A percentile compares a stretch with the other conserved stretches of the same genome.
These are phyloP conservation scores for Eolophus roseicapilla DNA, from an alignment of 2,113 vertebrate genomes.

Conservation along the genomic window DNA sequence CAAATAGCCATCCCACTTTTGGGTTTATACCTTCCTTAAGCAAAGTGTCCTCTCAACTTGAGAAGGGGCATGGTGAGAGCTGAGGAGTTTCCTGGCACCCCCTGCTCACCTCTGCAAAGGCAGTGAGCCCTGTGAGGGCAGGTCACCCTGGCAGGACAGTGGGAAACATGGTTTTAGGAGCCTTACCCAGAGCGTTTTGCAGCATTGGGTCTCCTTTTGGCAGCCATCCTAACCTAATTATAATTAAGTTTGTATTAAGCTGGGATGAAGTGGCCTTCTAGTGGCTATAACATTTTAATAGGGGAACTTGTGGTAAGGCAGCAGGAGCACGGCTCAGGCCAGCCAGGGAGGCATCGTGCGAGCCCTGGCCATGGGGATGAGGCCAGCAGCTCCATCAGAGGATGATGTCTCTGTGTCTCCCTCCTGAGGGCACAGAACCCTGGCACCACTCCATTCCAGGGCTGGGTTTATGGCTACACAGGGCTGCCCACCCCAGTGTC, in stretches of 20 bases:
- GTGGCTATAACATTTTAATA: conserved; percentile 25
- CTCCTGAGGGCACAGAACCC: accelerated
- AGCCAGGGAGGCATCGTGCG: not conserved
- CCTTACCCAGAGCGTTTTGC: not conserved
- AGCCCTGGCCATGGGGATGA: not conserved
- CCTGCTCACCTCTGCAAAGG: not conserved
- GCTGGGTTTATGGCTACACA: accelerated
- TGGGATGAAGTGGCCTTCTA: conserved; percentile 36
- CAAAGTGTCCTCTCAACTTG: accelerated
- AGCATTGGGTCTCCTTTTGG: not conserved
- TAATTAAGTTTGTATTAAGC: conserved; percentile 48
- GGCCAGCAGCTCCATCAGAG: not conserved
- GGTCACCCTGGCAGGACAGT: not conserved
- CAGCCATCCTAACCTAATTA: conserved; percentile 32
- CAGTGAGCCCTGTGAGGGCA: not conserved
- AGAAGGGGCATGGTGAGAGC: accelerated
- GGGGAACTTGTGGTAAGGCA: not conserved
- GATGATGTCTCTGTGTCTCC: no score
- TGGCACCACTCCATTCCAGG: no score
- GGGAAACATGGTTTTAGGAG: not conserved
- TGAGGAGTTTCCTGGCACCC: not conserved
- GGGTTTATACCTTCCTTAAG: not conserved
- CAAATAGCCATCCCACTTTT: not conserved
- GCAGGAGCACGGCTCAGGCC: accelerated
- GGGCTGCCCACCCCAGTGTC: not conserved